phyloP scores from a whole-genome alignment of 30 jellyfish, hydroid and myxozoan genomes.

The Aurelia sp. region DNA sequence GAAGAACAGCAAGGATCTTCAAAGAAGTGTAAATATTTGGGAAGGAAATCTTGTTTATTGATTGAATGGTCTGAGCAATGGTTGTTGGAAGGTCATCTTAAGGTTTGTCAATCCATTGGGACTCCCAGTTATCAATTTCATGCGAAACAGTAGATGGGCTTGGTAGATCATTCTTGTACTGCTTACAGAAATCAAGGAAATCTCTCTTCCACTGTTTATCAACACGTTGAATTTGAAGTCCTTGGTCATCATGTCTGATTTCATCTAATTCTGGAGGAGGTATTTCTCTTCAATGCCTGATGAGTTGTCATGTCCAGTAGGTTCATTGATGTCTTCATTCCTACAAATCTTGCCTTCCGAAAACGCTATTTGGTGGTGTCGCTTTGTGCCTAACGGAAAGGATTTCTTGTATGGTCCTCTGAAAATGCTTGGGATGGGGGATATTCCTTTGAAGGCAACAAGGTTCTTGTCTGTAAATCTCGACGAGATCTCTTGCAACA shows the following conservation, averaged over 20 bases:
- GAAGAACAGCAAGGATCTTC: conserved; percentile 8
- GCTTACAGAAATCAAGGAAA: conserved; percentile 1
- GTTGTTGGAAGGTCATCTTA: conserved; percentile 4
- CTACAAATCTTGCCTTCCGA: background rate
- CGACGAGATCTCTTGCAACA: background rate
- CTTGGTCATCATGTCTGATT: too few relatives aligned
- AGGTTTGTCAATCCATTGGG: conserved; percentile 8
- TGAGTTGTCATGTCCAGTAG: too few relatives aligned
- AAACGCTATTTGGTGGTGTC: background rate
- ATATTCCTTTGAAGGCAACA: background rate
- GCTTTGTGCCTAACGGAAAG: too few relatives aligned
- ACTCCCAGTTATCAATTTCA: conserved; percentile 44
- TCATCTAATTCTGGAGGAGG: too few relatives aligned
- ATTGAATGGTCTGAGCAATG: background rate
- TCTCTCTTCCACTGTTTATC: conserved; percentile 24
- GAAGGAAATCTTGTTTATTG: background rate
- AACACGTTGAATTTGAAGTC: conserved; percentile 1
- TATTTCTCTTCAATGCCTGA: background rate
- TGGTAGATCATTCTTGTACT: conserved; percentile 2
- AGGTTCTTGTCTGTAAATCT: conserved; percentile 2
- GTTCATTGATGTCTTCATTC: background rate
- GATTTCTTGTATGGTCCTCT: background rate
- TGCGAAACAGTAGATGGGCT: conserved; percentile 15
- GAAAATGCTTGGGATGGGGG: background rate
- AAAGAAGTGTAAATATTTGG: conserved; percentile 11